Evolutionary conservation across 2,113 vertebrate genomes (phyloP), one percentile per base, ranked within the genome.

Genomic region (Laterallus jamaicensis): DNA sequence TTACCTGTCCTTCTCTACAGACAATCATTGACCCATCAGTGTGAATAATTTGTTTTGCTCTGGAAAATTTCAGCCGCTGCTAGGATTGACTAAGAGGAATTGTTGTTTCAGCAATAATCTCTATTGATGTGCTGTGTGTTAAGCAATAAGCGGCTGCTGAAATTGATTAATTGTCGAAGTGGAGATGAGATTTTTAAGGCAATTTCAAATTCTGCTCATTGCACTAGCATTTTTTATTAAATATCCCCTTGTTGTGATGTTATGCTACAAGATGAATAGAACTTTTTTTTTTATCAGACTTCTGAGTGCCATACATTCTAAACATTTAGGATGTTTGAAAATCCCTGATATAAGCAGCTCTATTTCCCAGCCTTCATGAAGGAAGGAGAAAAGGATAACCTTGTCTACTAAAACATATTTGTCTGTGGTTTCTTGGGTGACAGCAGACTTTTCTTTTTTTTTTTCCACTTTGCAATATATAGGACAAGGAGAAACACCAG

Each of bases 41-140:
- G 70, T 95, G 95, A 95, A 95, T 84, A 88, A 95, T 96, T 69
- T 96, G 90, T 93, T 97, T 95, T 94, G 73, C 66, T 86, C 86
- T 89, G 66, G 82, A 87, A 93, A 92, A 94, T 89, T 95, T 93
- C 83, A 93, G 44, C 66, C 17, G 20, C 76, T 69, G 74, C 32
- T 82, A 69, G 70, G 62, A 89, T 2, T 91, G 96, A 94, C 93
- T 91, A 95, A 94, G 91, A 97, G 63, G 52, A 95, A 94, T 92
- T 95, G 79, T 96, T 94, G 88, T 93, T 96, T 95, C 94, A 93
- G 92, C 93, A 91, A 91, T 95, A 95, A 96, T 94, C 69, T 95
- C 93, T 73, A 92, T 89, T 79, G 77, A 94, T 95, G 67, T 90
- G 69, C 49, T 73, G 66, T 66, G 69, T 79, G 91, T 95, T 93